Evolutionary conservation across 2,797 vertebrate species (phyloP).

Genomic region (Kryptopterus vitreolus): DNA sequence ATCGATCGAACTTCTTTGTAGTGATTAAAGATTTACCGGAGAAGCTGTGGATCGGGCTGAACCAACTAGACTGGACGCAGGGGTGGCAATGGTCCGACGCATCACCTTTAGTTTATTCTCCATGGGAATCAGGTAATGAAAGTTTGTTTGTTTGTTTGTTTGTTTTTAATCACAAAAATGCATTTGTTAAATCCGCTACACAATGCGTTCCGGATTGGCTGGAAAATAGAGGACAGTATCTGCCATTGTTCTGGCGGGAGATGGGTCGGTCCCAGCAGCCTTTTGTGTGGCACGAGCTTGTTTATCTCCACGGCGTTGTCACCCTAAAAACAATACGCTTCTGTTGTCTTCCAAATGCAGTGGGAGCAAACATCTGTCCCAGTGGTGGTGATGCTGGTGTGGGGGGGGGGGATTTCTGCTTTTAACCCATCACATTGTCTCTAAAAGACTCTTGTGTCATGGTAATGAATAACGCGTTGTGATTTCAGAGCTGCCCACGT

Average conservation of each 20-base stretch:
- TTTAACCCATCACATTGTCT: not conserved
- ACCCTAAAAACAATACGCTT: conserved; percentile 28
- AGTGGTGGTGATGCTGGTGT: too few relatives aligned
- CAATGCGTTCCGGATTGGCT: not conserved
- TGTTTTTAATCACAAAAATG: not conserved
- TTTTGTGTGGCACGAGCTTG: conserved; percentile 22
- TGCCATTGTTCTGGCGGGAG: conserved; percentile 30
- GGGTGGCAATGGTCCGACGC: conserved; percentile 98
- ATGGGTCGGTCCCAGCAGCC: conserved; percentile 8
- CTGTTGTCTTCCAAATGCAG: conserved; percentile 1
- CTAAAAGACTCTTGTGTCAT: not conserved
- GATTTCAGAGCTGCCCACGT: conserved; percentile 2
- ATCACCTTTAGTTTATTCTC: conserved; percentile 79
- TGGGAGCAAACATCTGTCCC: not conserved
- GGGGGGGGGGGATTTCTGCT: too few relatives aligned
- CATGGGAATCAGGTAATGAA: conserved; percentile 83
- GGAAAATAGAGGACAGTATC: not conserved
- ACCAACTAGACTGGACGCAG: conserved; percentile 83
- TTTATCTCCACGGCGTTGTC: not conserved
- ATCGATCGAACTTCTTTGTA: not conserved
- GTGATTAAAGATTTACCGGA: conserved; percentile 66
- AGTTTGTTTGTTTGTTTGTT: not conserved
- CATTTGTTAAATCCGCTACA: not conserved
- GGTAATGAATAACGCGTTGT: not conserved
- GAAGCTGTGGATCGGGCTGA: conserved; percentile 91